A percentile compares a stretch with the other conserved stretches of the same genome.
Conservation (phyloP, 2,113 vertebrate species). For the Periophthalmus modestus region DNA sequence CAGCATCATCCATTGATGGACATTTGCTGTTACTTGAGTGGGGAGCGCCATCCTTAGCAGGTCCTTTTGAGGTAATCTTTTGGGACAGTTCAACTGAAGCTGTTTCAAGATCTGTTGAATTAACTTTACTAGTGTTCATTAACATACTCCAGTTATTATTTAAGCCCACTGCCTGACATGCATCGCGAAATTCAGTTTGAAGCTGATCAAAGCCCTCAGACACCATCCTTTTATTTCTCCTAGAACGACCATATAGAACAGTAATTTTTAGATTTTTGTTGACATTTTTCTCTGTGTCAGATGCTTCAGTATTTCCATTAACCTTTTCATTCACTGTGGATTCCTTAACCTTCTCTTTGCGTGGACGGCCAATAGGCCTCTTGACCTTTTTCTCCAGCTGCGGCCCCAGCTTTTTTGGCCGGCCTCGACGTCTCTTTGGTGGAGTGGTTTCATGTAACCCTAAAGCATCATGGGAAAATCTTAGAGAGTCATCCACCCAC, state of each 20-base stretch:
- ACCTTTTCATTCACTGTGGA: slow-evolving; percentile 27
- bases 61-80: slow-evolving; percentile 77
- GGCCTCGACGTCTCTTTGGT: slow-evolving; percentile 89
- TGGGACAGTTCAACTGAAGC: slow-evolving; percentile 56
- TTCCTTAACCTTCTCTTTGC: slow-evolving; percentile 80
- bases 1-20: slow-evolving; percentile 77
- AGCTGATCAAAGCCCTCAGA: slow-evolving; percentile 80
- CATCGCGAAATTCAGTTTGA: slow-evolving; percentile 64
- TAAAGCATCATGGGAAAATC: slow-evolving; percentile 28
- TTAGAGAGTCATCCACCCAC: slow-evolving; percentile 39
- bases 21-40: slow-evolving; percentile 79
- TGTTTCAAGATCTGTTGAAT: slow-evolving; percentile 41
- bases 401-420: slow-evolving; percentile 90
- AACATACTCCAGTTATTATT: slow-evolving; percentile 50
- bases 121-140: slow-evolving; percentile 54
- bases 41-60: slow-evolving; percentile 75
- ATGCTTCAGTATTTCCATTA: slow-evolving; percentile 45
- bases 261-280: slow-evolving; percentile 92
- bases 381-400: slow-evolving; percentile 87
- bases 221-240: slow-evolving; percentile 87
- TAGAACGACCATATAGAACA: slow-evolving; percentile 90
- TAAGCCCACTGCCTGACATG: slow-evolving; percentile 52
- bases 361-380: slow-evolving; percentile 89
- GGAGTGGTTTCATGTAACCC: slow-evolving; percentile 64
- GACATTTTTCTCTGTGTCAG: slow-evolving; percentile 66